Conservation (phyloP, 2,113 vertebrate species). For the Telmatochromis brachygnathus region DNA sequence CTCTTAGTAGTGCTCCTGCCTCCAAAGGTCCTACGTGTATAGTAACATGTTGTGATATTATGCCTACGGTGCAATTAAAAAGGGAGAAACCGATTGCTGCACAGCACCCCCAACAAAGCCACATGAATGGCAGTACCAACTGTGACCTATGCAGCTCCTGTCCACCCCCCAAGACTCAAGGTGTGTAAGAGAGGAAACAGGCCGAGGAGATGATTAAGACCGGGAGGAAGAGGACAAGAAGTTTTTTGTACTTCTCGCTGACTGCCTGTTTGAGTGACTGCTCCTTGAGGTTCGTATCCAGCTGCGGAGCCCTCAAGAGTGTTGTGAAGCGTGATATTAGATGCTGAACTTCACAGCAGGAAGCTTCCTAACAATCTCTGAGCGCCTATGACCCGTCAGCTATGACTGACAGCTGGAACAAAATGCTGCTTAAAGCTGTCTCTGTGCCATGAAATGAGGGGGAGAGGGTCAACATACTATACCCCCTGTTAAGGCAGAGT, state of each 20-base stretch:
- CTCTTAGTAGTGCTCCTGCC: background rate
- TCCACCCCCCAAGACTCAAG: background rate
- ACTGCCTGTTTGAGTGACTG: background rate
- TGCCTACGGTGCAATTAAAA: background rate
- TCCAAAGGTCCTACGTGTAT: background rate
- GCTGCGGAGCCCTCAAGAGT: background rate
- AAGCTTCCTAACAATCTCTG: constrained; percentile 4
- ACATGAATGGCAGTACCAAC: background rate
- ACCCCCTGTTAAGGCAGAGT: background rate
- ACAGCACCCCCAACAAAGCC: background rate
- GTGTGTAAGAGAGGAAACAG: background rate
- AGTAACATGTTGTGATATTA: background rate
- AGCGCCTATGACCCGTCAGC: background rate
- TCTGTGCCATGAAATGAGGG: background rate
- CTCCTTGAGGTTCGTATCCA: background rate
- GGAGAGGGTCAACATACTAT: background rate
- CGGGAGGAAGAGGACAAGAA: background rate
- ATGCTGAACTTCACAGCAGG: constrained; percentile 12
- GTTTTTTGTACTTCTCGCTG: background rate
- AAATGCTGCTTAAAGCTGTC: background rate
- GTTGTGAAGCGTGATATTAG: constrained; percentile 50
- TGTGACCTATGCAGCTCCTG: background rate
- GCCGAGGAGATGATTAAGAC: background rate
- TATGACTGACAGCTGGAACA: constrained; percentile 39
- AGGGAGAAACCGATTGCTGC: background rate